Evolutionary conservation across 2,113 vertebrate species (phyloP).

Genomic region (Podilymbus podiceps): DNA sequence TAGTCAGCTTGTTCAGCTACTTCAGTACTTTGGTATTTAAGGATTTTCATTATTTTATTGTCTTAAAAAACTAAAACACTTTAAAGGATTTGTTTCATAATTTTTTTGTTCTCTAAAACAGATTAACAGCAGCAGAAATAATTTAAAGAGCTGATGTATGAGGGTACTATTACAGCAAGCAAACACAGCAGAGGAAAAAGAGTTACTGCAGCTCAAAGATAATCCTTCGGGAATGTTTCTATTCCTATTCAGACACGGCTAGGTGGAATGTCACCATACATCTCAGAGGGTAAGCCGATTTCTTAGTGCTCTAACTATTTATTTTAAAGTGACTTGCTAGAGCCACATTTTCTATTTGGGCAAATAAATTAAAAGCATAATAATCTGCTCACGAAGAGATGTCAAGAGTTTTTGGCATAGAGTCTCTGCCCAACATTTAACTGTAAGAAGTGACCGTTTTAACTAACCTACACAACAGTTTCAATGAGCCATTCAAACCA

Average conservation of each 20-base stretch:
- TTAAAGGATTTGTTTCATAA: background rate
- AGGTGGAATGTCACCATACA: constrained; percentile 3
- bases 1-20: background rate
- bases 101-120: background rate
- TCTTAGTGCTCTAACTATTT: background rate
- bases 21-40: constrained; percentile 8
- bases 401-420: background rate
- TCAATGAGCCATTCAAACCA: background rate
- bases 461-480: background rate
- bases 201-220: constrained; percentile 17
- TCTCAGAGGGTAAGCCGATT: constrained; percentile 8
- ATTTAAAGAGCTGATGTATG: constrained; percentile 8
- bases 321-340: background rate
- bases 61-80: background rate
- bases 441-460: background rate
- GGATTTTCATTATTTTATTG: constrained; percentile 1
- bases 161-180: background rate
- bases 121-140: constrained; percentile 15
- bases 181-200: background rate
- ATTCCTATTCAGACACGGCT: background rate
- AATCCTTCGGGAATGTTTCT: constrained; percentile 53
- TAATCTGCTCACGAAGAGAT: background rate
- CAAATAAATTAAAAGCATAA: background rate
- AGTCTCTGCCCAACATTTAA: background rate
- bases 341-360: background rate